Evolutionary conservation across 2,113 vertebrate species (phyloP).

Genomic region (Raphicerus campestris): DNA sequence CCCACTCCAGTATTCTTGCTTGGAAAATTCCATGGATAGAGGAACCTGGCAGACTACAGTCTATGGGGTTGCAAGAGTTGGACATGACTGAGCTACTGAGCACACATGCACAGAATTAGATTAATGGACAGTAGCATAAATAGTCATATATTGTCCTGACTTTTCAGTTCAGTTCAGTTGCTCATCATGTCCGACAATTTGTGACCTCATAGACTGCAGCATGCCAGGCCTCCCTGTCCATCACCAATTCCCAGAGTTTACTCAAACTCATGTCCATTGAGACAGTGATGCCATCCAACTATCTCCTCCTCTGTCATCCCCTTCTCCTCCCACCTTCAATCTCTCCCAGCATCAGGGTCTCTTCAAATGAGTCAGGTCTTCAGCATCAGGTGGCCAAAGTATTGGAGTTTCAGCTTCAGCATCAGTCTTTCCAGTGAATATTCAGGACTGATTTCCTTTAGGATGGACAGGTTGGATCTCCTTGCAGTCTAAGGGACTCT

Average conservation of each 20-base stretch:
- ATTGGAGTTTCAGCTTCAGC: background rate
- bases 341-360: background rate
- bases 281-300: background rate
- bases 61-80: background rate
- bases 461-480: background rate
- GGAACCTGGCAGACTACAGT: background rate
- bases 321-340: background rate
- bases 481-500: background rate
- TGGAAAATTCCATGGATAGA: background rate
- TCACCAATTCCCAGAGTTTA: background rate
- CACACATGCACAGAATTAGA: background rate
- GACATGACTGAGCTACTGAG: background rate
- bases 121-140: background rate
- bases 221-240: background rate
- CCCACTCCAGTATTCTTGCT: background rate
- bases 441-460: background rate
- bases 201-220: background rate
- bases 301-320: background rate
- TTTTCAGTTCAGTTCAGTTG: background rate
- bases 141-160: background rate
- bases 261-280: background rate
- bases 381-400: background rate
- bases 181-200: background rate
- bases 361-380: background rate
- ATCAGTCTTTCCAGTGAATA: background rate